phyloP scores from a whole-genome alignment of 2,113 vertebrate genomes.

The human region DNA sequence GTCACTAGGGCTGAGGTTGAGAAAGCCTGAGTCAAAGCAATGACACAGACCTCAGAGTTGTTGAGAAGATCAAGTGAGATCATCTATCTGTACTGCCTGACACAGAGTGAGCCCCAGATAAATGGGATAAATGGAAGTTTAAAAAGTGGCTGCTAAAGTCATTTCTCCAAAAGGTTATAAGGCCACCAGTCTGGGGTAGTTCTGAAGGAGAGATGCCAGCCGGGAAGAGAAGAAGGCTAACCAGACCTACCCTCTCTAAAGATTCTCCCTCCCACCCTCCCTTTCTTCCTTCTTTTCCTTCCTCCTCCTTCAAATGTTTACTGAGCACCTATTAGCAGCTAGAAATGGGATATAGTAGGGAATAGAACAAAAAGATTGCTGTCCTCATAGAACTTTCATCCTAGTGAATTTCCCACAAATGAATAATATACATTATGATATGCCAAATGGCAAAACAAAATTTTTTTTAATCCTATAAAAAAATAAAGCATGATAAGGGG shows the following conservation, averaged over 20 bases:
- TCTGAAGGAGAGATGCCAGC: not conserved
- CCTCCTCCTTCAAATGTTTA: not conserved
- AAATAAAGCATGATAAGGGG: not conserved
- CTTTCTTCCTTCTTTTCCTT: not conserved
- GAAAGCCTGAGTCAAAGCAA: not conserved
- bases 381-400: not conserved
- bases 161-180: not conserved
- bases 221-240: not conserved
- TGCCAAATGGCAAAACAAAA: not conserved
- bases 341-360: not conserved
- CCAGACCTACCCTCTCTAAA: not conserved
- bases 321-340: not conserved
- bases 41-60: not conserved
- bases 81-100: accelerated
- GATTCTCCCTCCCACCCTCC: not conserved
- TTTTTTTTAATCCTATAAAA: not conserved
- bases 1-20: not conserved
- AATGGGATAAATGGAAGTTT: not conserved
- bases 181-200: not conserved
- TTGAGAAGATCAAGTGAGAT: not conserved
- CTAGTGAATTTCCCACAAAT: not conserved
- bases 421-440: not conserved
- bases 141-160: not conserved
- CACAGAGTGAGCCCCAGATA: accelerated
- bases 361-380: not conserved